Evolutionary conservation across 2,113 vertebrate genomes (phyloP), one percentile per base, ranked within the genome.

Genomic region (Loxodonta africana): DNA sequence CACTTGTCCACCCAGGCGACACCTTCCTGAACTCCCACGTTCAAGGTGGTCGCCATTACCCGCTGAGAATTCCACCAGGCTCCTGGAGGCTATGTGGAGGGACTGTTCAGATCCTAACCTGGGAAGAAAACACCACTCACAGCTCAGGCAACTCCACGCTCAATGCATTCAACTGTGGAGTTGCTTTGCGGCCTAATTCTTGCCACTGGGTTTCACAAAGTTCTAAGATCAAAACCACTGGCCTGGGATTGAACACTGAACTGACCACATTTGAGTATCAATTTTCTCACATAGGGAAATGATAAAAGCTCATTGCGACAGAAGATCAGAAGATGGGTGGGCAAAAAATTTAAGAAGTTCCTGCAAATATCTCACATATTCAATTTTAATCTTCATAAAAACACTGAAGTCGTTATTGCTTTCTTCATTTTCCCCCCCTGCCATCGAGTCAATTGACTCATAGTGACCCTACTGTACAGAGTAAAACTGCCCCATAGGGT

Each of bases 321-420:
- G 44, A 88, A 90, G 51, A 87, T 57, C 7, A 85, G 71, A 69
- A 51, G 5, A 82, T 7, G 7, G 6, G 5, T 23, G 5, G 18
- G 21, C 17, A 77, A 90, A 83, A 28, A 77, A 6, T 77, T 63
- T 62, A 83, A 23, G 51, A 78, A 48, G 9, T 41, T 2, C 6
- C 41, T 53, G 12, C 8, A 62, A 23, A 23, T 77, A 67, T 15
- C 33, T 81, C 17, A 17, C 33, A 21, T 89, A 67, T 84, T 80
- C 91, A 87, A 67, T 77, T 83, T 93, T 93, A 74, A 89, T 57
- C 44, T 80, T 62, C 20, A 17, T 46, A 81, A 78, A 90, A 92
- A 88, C 33, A 60, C 63, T 57, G 18, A 74, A 78, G 25, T 62
- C 94, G 20, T 8, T 7, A 46, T 85, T 62, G 15, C 53, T 88